These are phyloP conservation scores for Gryllus bimaculatus DNA, from an alignment of 1,140 invertebrate species.

Conservation along the genomic window DNA sequence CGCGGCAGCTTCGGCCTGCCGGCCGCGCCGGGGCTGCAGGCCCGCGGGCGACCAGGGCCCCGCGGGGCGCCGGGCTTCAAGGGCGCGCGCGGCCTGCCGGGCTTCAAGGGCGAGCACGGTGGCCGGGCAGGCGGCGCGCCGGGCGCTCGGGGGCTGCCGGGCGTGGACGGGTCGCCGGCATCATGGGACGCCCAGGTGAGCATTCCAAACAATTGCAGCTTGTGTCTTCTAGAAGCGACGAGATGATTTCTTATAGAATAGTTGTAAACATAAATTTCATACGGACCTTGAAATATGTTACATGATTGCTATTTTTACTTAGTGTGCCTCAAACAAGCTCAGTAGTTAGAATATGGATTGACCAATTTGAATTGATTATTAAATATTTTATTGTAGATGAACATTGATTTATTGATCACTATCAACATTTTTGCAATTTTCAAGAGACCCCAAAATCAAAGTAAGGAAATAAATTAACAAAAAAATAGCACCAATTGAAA, in stretches of 20 bases:
- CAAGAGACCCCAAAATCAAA: no score
- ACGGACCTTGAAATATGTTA: background rate
- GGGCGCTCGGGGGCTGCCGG: slow-evolving; percentile 26
- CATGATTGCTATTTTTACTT: background rate
- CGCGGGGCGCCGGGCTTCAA: slow-evolving; percentile 24
- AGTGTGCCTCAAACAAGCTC: no score
- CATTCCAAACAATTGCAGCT: background rate
- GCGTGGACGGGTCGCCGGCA: slow-evolving; percentile 30
- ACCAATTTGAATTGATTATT: no score
- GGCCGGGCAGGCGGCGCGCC: slow-evolving; percentile 22
- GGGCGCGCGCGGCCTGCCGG: slow-evolving; percentile 24
- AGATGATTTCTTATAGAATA: background rate
- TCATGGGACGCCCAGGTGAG: slow-evolving; percentile 20
- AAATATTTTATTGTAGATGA: no score
- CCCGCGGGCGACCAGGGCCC: slow-evolving; percentile 26
- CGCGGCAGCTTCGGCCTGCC: background rate
- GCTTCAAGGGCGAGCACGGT: slow-evolving; percentile 18
- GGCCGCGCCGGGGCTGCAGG: background rate
- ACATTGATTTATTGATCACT: no score
- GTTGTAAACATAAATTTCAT: background rate
- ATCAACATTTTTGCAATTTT: no score
- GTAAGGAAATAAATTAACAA: no score
- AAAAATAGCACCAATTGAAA: no score
- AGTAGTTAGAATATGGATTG: no score
- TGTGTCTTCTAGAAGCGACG: no score